Conservation (phyloP, 2,113 vertebrate genomes). For the Aepyceros melampus region DNA sequence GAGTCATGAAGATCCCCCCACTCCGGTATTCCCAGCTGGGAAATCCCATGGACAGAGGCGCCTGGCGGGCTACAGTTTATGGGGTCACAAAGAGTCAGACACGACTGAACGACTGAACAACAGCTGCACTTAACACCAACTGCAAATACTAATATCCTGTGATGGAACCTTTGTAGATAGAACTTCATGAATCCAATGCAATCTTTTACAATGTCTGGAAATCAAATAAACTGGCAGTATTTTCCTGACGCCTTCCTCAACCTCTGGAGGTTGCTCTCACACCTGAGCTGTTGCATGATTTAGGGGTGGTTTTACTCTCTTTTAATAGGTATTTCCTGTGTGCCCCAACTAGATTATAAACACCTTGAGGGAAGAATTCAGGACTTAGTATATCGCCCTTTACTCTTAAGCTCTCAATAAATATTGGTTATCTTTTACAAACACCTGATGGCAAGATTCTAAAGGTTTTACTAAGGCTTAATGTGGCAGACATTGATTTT, state of each 20-base stretch:
- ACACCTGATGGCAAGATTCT: neutral
- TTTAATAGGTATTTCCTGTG: neutral
- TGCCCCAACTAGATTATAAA: neutral
- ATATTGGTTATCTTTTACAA: neutral
- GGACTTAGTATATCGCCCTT: neutral
- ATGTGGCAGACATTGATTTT: neutral
- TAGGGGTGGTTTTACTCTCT: neutral
- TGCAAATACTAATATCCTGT: neutral
- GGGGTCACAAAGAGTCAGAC: neutral
- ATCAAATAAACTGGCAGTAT: neutral
- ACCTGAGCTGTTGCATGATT: neutral
- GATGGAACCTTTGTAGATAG: neutral
- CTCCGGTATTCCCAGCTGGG: neutral
- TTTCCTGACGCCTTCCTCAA: neutral
- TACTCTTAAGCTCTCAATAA: neutral
- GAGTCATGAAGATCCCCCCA: neutral
- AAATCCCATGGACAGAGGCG: neutral
- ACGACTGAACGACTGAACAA: accelerated
- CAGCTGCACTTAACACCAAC: neutral
- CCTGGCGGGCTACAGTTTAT: neutral
- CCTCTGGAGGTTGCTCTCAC: neutral
- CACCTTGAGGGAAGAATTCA: neutral
- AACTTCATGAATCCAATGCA: neutral
- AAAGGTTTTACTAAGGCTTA: neutral
- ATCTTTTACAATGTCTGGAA: neutral